Percentiles rank a stretch among this genome's conserved stretches.
These are phyloP conservation scores for Drosophila willistoni DNA, from an alignment of 1,140 invertebrate genomes.

Conservation along the genomic window DNA sequence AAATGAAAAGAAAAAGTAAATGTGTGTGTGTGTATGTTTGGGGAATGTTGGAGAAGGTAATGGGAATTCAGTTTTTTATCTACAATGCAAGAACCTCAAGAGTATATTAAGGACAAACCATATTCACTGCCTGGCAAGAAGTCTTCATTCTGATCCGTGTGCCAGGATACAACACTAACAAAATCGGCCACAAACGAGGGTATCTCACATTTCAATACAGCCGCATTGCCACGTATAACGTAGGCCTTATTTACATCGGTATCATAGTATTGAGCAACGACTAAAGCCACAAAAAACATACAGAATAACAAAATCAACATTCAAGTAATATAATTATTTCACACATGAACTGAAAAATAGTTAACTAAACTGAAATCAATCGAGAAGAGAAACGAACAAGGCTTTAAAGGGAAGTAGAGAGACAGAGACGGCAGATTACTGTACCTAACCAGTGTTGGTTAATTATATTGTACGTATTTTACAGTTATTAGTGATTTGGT, in stretches of 20 bases:
- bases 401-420: constrained; percentile 18
- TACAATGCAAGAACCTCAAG: constrained; percentile 29
- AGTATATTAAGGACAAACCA: constrained; percentile 84
- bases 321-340: not conserved
- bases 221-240: constrained; percentile 95
- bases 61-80: constrained; percentile 24
- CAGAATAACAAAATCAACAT: constrained; percentile 25
- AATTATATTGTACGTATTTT: constrained; percentile 59
- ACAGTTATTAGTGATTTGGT: constrained; percentile 61
- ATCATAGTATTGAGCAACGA: constrained; percentile 94
- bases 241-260: constrained; percentile 97
- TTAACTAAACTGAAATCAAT: constrained; percentile 24
- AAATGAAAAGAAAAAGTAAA: constrained; percentile 42
- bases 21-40: constrained; percentile 13
- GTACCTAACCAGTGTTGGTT: constrained; percentile 67
- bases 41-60: constrained; percentile 16
- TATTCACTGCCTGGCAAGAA: constrained; percentile 86
- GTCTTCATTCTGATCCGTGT: constrained; percentile 90
- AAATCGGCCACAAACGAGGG: constrained; percentile 96
- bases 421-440: not conserved
- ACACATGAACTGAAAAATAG: constrained; percentile 24
- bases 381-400: constrained; percentile 21
- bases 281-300: constrained; percentile 84
- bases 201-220: constrained; percentile 96
- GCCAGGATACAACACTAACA: constrained; percentile 93